Conservation (phyloP, 2,888 invertebrate genomes). For the Agrochola circellaris region DNA sequence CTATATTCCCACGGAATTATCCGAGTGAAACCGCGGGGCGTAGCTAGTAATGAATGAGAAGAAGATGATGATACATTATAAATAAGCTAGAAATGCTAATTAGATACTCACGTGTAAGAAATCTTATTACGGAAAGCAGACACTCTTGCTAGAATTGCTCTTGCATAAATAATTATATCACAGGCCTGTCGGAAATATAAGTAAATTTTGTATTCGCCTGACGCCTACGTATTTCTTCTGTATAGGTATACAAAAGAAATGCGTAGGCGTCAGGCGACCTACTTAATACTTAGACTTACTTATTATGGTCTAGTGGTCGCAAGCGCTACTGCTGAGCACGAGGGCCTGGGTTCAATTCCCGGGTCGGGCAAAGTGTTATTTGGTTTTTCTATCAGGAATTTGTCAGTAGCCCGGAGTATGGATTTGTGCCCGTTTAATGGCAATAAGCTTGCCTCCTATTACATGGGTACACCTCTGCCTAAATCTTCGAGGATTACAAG, state of each 20-base stretch:
- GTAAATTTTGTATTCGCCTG: constrained; percentile 5
- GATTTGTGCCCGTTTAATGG: no score
- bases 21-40: no score
- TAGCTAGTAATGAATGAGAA: background rate
- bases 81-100: constrained; percentile 29
- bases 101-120: constrained; percentile 13
- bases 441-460: no score
- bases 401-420: no score
- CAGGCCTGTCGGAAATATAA: constrained; percentile 4
- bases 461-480: no score
- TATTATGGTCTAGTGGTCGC: background rate
- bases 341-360: no score
- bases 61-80: constrained; percentile 17
- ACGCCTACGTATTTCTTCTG: background rate
- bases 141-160: constrained; percentile 20
- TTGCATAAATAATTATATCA: constrained; percentile 27
- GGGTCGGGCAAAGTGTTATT: no score
- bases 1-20: no score
- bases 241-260: background rate
- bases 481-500: no score
- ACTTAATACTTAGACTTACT: background rate
- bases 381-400: no score
- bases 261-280: no score
- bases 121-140: constrained; percentile 23
- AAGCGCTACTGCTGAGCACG: no score